Evolutionary conservation across 2,113 vertebrate species (phyloP), one percentile per base, ranked within the genome.

Genomic region (Cyprichromis sp.): DNA sequence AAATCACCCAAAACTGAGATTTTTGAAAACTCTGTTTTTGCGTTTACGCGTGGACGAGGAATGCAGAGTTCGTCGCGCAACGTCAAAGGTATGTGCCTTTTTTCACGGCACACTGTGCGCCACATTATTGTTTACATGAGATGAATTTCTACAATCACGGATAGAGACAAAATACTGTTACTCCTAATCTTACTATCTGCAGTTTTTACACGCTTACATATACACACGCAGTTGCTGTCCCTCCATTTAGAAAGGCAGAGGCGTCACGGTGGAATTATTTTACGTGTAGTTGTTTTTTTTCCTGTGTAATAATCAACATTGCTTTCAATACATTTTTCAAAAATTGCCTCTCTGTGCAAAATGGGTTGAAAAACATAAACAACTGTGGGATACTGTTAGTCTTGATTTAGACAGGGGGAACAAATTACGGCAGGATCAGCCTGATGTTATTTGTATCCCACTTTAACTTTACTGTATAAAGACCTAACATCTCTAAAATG

Each of bases 61-160:
- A 59, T 59, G 16, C 55, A 59, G 55, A 59, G 5, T 59, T 59
- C 0, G 1, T 59, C 13, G 1, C 5, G 1, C 26, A 1, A 29
- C 0, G 3, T 59, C 55, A 59, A 59, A 59, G 55, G 55, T 59
- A 29, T 0, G 3, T 0, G 0, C 55, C 4, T 9, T 5, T 29
- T 57, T 59, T 9, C 24, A 16, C 2, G 3, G 0, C 55, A 59
- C 55, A 59, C 55, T 59, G 55, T 59, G 3, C 13, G 4, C 55
- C 24, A 3, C 55, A 16, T 59, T 59, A 16, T 59, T 59, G 55
- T 29, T 59, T 59, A 59, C 55, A 29, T 59, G 0, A 4, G 55
- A 16, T 29, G 1, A 2, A 57, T 57, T 3, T 57, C 24, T 0
- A 16, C 55, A 29, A 29, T 57, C 55, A 57, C 13, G 0, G 24